A percentile compares a stretch with the other conserved stretches of the same genome.
These are phyloP conservation scores for Stratiomys singularior DNA, from an alignment of 2,888 invertebrate species.

Conservation along the genomic window DNA sequence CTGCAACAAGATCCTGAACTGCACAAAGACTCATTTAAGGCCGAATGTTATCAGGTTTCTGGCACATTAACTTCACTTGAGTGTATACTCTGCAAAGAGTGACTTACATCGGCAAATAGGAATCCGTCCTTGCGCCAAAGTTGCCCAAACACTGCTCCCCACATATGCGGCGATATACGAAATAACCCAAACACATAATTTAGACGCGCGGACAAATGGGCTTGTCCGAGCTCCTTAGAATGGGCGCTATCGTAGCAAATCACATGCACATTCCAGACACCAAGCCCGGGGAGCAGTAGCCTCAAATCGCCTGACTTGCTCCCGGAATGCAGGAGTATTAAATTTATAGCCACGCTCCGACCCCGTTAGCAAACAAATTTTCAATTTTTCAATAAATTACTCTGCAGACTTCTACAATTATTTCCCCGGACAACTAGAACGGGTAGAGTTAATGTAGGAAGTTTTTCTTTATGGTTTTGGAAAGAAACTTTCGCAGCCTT, in stretches of 20 bases:
- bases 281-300: neutral
- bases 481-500: no score
- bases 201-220: neutral
- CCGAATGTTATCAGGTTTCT: no score
- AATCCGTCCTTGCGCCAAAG: neutral
- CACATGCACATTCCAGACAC: conserved; percentile 5
- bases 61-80: no score
- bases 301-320: neutral
- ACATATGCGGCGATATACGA: no score
- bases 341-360: neutral
- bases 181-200: no score
- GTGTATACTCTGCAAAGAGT: no score
- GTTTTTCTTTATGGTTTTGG: no score
- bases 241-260: neutral
- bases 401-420: neutral
- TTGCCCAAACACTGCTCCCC: neutral
- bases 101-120: no score
- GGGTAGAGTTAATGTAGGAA: no score
- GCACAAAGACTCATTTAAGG: no score
- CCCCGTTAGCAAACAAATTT: neutral
- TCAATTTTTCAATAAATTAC: conserved; percentile 13
- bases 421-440: neutral
- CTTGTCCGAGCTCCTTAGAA: neutral
- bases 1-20: no score
- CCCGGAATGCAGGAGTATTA: neutral